phyloP scores from a whole-genome alignment of 1,140 invertebrate species.

The Brachionus sp. region DNA sequence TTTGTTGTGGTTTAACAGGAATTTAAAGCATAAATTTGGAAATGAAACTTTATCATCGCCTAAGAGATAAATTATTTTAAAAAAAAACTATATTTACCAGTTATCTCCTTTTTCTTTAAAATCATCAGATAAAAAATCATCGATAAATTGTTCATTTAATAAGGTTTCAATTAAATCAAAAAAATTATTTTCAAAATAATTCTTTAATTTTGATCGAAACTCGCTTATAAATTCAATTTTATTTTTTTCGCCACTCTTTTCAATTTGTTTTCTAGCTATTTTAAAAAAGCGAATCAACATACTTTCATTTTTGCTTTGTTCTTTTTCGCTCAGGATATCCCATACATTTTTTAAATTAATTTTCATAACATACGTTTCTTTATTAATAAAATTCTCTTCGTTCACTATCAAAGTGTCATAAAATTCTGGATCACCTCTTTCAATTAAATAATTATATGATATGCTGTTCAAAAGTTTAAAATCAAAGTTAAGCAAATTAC shows the following conservation, averaged over 20 bases:
- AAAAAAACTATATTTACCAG: background rate
- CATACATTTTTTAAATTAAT: background rate
- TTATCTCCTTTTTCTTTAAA: background rate
- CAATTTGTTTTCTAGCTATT: background rate
- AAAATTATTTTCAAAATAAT: background rate
- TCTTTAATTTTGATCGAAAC: background rate
- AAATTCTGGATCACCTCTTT: background rate
- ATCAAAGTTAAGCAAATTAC: background rate
- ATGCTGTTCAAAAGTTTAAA: background rate
- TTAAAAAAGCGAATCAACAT: background rate
- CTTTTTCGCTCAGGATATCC: background rate
- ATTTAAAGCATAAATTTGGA: background rate
- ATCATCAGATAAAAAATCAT: background rate
- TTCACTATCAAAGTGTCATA: background rate
- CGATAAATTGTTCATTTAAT: background rate
- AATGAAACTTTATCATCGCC: background rate
- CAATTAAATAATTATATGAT: background rate
- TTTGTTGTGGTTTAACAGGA: background rate
- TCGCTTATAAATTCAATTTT: background rate
- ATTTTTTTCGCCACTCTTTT: background rate
- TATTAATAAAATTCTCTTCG: background rate
- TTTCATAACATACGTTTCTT: background rate
- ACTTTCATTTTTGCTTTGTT: background rate
- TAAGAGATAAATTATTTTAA: too few species aligned
- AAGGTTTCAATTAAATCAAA: background rate